A percentile compares a stretch with the other conserved stretches of the same genome.
Evolutionary conservation across 2,797 vertebrate species (phyloP).

Genomic region (Alosa sapidissima): DNA sequence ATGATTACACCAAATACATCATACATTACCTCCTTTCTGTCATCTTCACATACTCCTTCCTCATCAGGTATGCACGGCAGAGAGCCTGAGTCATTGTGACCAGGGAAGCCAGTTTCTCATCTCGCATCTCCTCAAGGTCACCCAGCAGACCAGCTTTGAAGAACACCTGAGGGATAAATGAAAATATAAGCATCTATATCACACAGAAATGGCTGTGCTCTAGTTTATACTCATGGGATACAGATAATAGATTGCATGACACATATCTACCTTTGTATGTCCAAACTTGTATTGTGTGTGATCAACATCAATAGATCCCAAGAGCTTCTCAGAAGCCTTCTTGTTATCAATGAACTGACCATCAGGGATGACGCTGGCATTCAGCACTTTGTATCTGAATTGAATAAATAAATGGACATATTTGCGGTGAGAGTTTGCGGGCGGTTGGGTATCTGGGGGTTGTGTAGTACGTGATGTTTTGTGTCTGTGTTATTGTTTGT

Average conservation of each 20-base stretch:
- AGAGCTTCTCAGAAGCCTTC: constrained; percentile 86
- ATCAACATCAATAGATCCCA: constrained; percentile 82
- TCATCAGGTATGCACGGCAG: constrained; percentile 78
- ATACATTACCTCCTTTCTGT: constrained; percentile 69
- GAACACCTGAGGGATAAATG: constrained; percentile 72
- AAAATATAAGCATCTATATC: too few species aligned
- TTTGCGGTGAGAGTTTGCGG: too few species aligned
- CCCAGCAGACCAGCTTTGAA: constrained; percentile 86
- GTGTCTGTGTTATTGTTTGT: too few species aligned
- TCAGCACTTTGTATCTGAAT: constrained; percentile 78
- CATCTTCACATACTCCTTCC: constrained; percentile 81
- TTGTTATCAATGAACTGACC: constrained; percentile 90
- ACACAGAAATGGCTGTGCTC: too few species aligned
- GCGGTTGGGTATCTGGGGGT: too few species aligned
- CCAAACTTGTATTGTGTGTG: constrained; percentile 87
- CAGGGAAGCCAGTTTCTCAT: constrained; percentile 77
- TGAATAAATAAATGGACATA: too few species aligned
- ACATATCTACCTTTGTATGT: constrained; percentile 51
- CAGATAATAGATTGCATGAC: too few species aligned
- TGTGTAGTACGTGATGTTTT: too few species aligned
- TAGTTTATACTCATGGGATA: too few species aligned
- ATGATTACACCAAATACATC: background rate
- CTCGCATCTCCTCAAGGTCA: constrained; percentile 83
- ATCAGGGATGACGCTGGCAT: constrained; percentile 86
- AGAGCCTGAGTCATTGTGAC: constrained; percentile 79